Evolutionary conservation across 2,113 vertebrate species (phyloP), one percentile per base, ranked within the genome.

Genomic region (Rhegmatorhina hoffmannsi): DNA sequence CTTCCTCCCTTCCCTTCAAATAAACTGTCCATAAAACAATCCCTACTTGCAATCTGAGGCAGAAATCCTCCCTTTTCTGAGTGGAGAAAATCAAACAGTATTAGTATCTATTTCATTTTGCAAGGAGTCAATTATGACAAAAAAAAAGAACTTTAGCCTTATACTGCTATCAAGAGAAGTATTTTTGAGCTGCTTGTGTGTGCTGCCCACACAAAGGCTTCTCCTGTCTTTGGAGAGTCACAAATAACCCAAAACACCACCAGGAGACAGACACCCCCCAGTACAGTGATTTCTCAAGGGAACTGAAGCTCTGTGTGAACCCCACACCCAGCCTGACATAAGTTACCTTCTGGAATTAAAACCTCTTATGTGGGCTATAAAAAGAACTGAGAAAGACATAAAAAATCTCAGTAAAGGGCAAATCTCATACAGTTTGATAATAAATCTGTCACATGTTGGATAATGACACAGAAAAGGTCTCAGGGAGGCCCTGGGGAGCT

Each of bases 341-440:
- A 87, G 73, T 82, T 52, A 79, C 19, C 83, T 80, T 52, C 84
- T 76, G 46, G 67, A 87, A 95, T 80, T n/a, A 90, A 94, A 92
- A 36, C 34, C 67, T 85, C 85, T 79, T 38, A 40, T 26, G 62
- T 52, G 49, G 31, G 84, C 87, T 90, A 87, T 49, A 56, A 82
- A 93, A 87, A 73, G 62, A 84, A 75, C 62, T 28, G 58, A 87
- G 85, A 87, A 82, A 73, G 80, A 90, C 66, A 69, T 56, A 11
- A 46, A 80, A 80, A 60, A 14, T 44, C 11, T 58, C 0, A 8
- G 18, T n/a, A 67, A 94, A 82, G 74, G 92, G 81, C 43, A 53
- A 68, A 68, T 53, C 77, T 84, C 24, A 53, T 86, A 33, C 0
- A 10, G 33, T 17, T 29, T 24, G 52, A n/a, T 46, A 46, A 74